These are phyloP conservation scores for Brienomyrus longianalis DNA, from an alignment of 2,113 vertebrate species.

Conservation along the genomic window DNA sequence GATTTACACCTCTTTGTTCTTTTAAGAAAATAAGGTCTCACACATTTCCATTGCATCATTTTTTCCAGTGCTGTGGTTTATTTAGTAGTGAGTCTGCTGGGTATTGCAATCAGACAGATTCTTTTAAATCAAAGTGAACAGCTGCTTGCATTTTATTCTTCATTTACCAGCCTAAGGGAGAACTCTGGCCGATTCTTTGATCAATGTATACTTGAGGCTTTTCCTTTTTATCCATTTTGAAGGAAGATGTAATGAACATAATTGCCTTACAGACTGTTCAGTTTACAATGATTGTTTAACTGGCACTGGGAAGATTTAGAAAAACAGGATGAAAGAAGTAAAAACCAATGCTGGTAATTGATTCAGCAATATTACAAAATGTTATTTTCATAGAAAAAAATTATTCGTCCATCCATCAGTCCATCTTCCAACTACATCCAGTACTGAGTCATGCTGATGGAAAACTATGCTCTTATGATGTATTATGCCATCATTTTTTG, in stretches of 20 bases:
- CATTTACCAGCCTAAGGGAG: background rate
- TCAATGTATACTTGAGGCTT: constrained; percentile 6
- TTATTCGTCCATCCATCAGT: background rate
- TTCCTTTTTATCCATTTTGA: background rate
- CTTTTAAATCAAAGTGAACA: background rate
- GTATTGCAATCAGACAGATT: background rate
- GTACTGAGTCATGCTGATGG: background rate
- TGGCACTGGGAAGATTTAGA: background rate
- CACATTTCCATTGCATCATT: background rate
- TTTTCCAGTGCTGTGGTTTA: background rate
- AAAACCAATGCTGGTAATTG: background rate
- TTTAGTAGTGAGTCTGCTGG: background rate
- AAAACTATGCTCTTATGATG: background rate
- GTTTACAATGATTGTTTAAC: background rate
- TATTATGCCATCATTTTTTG: background rate
- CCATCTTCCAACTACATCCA: background rate
- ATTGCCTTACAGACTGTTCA: background rate
- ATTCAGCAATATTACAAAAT: background rate
- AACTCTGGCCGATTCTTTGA: constrained; percentile 1
- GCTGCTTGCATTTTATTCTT: background rate
- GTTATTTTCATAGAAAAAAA: background rate
- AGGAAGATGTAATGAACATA: background rate
- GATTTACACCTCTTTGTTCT: background rate
- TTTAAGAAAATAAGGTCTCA: background rate
- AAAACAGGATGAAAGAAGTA: background rate